Base-by-base conservation (phyloP, 2,797 vertebrate genomes). In the Notolepis coatsorum region DNA sequence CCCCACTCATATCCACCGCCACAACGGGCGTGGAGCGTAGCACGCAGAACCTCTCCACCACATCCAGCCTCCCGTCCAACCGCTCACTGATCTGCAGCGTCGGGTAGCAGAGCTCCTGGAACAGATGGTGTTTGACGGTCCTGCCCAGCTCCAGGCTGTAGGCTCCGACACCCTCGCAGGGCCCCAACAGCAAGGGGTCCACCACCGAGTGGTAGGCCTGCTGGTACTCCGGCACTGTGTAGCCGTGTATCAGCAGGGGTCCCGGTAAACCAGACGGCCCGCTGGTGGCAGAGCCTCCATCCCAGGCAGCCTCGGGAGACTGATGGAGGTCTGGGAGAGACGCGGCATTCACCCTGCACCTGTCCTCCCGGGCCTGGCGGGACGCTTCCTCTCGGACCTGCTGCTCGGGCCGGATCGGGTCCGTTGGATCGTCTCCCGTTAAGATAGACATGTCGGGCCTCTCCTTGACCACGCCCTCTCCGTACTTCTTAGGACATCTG, bases 71-170 rank as follows among this genome's bases (percentile, higher is more conserved):
- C 63, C 76, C 69, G 0, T 74, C 45, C 5, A 63, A 52, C 46
- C 39, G 39, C 56, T 84, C 71, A 37, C 65, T 75, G 8, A 73
- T 67, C 20, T 88, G 75, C 69, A 89, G 61, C 0, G 38, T 78
- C 0, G 85, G 88, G 60, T 88, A 90, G 41, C 84, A 78, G 48
- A 91, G 71, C 73, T 84, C 82, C 33, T 57, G 28, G 42, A 89
- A 87, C 30, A 89, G 76, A 48, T 65, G 83, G 7, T 89, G 85
- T 48, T 93, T 92, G 58, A 92, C 84, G 53, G 66, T 59, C 4
- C 85, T 77, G 24, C 89, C 92, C 61, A 91, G 76, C 71, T 89
- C 66, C 78, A 87, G 25, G 37, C 81, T 90, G 77, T 90, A 89
- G 61, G 71, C 63, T 43, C 27, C 18, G 2, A 63, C 73, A 46